Conservation (phyloP, 2,113 vertebrate genomes). For the Dasypus novemcinctus region DNA sequence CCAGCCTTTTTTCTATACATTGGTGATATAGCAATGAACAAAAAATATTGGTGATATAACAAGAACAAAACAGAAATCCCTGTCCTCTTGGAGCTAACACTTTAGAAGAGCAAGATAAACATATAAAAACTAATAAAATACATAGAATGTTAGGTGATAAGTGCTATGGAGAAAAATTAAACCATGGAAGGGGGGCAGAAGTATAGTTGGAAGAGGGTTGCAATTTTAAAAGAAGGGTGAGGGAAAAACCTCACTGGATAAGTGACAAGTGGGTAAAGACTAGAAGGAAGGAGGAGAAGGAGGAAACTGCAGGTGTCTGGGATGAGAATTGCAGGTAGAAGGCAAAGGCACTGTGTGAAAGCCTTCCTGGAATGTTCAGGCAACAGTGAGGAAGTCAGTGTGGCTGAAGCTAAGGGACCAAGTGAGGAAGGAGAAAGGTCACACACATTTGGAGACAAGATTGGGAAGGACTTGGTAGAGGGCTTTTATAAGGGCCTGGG, state of each 20-base stretch:
- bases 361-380: neutral
- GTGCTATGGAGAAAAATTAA: too few species aligned
- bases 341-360: neutral
- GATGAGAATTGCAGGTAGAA: neutral
- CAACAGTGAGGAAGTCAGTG: neutral
- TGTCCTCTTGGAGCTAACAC: neutral
- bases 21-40: neutral
- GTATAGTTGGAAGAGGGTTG: neutral
- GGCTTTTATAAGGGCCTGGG: neutral
- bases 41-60: neutral
- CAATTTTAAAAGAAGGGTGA: neutral
- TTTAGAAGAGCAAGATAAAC: neutral
- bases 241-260: neutral
- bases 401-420: neutral
- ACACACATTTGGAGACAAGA: neutral
- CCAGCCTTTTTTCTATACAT: neutral
- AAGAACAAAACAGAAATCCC: neutral
- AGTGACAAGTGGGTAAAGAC: neutral
- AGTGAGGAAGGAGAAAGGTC: rapidly evolving
- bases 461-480: too few species aligned
- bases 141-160: neutral
- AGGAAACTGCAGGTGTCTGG: neutral
- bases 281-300: neutral
- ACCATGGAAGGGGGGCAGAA: neutral
- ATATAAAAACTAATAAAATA: neutral